Evolutionary conservation across 2,888 invertebrate species (phyloP), one percentile per base, ranked within the genome.

Genomic region (Ennomos quercinarius): DNA sequence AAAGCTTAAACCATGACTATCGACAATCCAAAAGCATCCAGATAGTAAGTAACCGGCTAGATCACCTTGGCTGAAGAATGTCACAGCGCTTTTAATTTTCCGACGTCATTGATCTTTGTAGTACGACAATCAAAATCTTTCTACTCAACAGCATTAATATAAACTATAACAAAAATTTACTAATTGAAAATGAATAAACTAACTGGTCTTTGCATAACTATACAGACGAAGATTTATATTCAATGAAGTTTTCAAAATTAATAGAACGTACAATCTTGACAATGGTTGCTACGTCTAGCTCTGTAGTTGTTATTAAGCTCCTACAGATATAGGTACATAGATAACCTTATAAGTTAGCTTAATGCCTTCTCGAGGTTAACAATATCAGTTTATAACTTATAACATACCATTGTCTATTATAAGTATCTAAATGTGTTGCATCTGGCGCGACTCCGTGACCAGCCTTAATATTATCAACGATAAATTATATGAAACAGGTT

Each of bases 41-140:
- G 61, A 59, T 57, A 58, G 42, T 40, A 53, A 63, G 73, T 76
- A 74, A 76, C 65, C 62, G 74, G 72, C 72, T 41, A 10, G 78
- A 70, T 78, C 69, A 75, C 78, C 78, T 78, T 78, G 78, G 63
- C 53, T 57, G 38, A 44, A 70, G 76, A 78, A 78, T 78, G 76
- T 73, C 71, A 40, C 40, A 13, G 68, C 45, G 65, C 36, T 34
- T 61, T 47, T 34, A 57, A 60, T 63, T 55, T 52, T 43, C 55
- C 60, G 46, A 51, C 37, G 35, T 47, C 39, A 55, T 51, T 55
- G 55, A 17, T 17, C 2, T 17, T 17, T 17, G 17, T 17, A 17
- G 2, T 17, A 17, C 17, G 2, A 6, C 27, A 4, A 27, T 27
- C 27, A 27, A 27, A 27, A 6, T 27, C 27, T 27, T 27, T 27